Conservation (phyloP, 53 echinoderm and acorn worm genomes). For the Holothuria scabra region DNA sequence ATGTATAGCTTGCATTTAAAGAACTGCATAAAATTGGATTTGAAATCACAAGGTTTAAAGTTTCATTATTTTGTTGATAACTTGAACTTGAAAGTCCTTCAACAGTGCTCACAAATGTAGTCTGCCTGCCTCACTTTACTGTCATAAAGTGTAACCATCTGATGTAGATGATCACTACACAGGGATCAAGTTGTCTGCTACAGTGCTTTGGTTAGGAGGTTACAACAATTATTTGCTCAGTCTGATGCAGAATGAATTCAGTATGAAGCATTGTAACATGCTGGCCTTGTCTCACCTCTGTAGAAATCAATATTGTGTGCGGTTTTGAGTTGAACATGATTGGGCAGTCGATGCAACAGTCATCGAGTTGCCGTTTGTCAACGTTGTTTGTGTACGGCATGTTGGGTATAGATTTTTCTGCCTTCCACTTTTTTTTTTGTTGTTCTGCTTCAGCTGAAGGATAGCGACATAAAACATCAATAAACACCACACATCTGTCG, state of each 20-base stretch:
- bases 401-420: constrained; percentile 19
- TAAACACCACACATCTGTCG: constrained; percentile 37
- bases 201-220: constrained; percentile 13
- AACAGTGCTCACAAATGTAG: too few species aligned
- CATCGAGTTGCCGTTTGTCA: not conserved
- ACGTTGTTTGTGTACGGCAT: not conserved
- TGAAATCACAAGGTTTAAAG: too few species aligned
- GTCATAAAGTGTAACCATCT: too few species aligned
- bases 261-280: constrained; percentile 17
- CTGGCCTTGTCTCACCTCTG: constrained; percentile 5
- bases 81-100: too few species aligned
- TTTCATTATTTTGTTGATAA: too few species aligned
- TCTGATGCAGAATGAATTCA: constrained; percentile 19
- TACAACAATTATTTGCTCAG: constrained; percentile 24
- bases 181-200: too few species aligned
- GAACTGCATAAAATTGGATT: too few species aligned
- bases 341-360: constrained; percentile 22
- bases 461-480: constrained; percentile 19
- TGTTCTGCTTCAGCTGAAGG: not conserved
- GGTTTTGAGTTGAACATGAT: constrained; percentile 21
- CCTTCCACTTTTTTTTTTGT: not conserved
- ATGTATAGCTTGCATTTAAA: too few species aligned
- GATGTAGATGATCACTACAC: too few species aligned
- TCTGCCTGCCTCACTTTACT: too few species aligned
- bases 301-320: constrained; percentile 18